Percentiles rank a stretch among this genome's conserved stretches.
Evolutionary conservation across 2,888 invertebrate species (phyloP).

Genomic region (Drosophila planitibia): DNA sequence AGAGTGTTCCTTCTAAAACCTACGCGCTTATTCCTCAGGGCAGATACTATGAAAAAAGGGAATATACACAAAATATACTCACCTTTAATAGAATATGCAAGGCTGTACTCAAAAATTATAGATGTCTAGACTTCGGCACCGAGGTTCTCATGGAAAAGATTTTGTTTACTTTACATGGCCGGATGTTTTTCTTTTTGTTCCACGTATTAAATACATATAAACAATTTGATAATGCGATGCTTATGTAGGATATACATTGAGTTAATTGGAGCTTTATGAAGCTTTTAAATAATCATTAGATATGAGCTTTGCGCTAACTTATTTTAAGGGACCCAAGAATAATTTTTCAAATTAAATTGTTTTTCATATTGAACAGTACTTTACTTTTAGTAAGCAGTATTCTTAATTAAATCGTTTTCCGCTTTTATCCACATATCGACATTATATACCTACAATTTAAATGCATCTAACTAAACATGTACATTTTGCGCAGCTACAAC

Average conservation of each 20-base stretch:
- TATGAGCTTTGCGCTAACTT: no score
- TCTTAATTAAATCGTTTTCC: neutral
- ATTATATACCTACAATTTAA: neutral
- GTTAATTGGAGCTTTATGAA: neutral
- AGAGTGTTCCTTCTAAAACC: neutral
- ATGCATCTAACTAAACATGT: neutral
- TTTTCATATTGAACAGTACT: neutral
- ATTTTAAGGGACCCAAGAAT: neutral
- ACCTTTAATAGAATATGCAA: no score
- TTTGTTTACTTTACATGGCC: neutral
- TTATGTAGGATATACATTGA: neutral
- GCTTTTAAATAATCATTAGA: neutral
- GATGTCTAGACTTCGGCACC: neutral
- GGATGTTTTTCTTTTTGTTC: neutral
- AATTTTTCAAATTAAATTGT: neutral
- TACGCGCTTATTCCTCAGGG: neutral
- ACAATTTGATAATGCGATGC: neutral
- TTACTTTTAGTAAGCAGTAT: neutral
- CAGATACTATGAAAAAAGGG: neutral
- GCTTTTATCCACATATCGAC: neutral
- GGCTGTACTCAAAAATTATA: neutral
- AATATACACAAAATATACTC: neutral
- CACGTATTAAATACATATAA: neutral
- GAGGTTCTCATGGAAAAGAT: neutral
- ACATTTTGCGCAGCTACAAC: slow-evolving; percentile 59